These are phyloP conservation scores for Poecilia picta DNA, from an alignment of 2,797 vertebrate genomes.

Conservation along the genomic window DNA sequence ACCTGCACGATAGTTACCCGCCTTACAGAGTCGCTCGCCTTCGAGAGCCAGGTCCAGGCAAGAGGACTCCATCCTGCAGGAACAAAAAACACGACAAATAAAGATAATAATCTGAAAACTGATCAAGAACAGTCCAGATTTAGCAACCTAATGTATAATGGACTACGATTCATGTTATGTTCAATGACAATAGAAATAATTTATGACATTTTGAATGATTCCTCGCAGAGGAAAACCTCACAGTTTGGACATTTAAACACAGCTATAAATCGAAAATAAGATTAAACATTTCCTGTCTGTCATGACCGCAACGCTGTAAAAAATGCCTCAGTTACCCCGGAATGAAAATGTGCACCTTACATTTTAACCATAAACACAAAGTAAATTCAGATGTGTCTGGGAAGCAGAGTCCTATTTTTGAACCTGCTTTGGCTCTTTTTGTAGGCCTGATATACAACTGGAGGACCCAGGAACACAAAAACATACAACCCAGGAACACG, in stretches of 20 bases:
- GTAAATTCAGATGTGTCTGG: slow-evolving; percentile 49
- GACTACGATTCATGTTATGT: background rate
- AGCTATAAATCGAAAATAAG: slow-evolving; percentile 47
- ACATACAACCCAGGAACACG: too few species aligned
- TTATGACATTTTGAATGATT: background rate
- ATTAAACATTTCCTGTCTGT: slow-evolving; percentile 48
- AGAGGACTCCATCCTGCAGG: slow-evolving; percentile 93
- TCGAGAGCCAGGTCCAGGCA: slow-evolving; percentile 96
- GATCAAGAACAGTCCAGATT: background rate
- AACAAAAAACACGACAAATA: background rate
- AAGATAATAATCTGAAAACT: slow-evolving; percentile 11
- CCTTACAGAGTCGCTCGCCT: slow-evolving; percentile 93
- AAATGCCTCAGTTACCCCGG: slow-evolving; percentile 42
- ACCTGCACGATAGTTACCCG: slow-evolving; percentile 87
- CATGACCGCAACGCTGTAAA: slow-evolving; percentile 13
- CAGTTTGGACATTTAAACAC: background rate
- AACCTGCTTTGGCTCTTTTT: slow-evolving; percentile 14
- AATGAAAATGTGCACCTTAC: slow-evolving; percentile 49
- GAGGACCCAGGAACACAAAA: background rate
- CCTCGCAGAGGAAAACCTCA: background rate
- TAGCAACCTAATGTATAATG: background rate
- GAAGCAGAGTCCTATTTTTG: slow-evolving; percentile 27
- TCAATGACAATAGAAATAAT: background rate
- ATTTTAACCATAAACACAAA: slow-evolving; percentile 40
- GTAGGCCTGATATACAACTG: background rate